These are phyloP conservation scores for Nephotettix cincticeps DNA, from an alignment of 1,140 invertebrate genomes.

Conservation along the genomic window DNA sequence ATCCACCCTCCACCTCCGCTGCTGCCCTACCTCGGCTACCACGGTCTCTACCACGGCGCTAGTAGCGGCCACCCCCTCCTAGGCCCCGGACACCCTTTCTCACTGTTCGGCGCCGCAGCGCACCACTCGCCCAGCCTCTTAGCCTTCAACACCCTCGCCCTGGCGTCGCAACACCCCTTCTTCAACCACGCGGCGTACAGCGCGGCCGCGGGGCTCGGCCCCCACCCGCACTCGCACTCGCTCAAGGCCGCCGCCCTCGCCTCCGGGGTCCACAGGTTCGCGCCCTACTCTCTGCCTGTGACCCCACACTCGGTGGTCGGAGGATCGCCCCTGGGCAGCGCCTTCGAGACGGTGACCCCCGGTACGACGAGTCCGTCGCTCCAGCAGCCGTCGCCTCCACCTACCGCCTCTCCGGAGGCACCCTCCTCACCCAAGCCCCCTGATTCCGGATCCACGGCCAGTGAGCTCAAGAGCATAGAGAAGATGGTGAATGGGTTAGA, in stretches of 20 bases:
- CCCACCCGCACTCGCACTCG: conserved; percentile 53
- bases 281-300: conserved; percentile 77
- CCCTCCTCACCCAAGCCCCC: conserved; percentile 25
- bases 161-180: conserved; percentile 76
- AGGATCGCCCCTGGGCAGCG: conserved; percentile 65
- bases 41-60: conserved; percentile 71
- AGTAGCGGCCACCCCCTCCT: conserved; percentile 58
- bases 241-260: conserved; percentile 49
- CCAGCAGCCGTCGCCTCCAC: conserved; percentile 43
- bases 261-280: conserved; percentile 67
- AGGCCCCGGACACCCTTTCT: conserved; percentile 52
- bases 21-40: conserved; percentile 84
- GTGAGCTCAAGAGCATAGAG: conserved; percentile 92
- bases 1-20: conserved; percentile 79
- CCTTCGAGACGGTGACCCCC: conserved; percentile 82
- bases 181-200: conserved; percentile 62
- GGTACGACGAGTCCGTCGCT: conserved; percentile 58
- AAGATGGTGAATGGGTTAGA: conserved; percentile 95
- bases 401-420: conserved; percentile 46
- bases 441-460: conserved; percentile 40
- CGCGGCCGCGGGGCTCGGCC: conserved; percentile 51
- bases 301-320: conserved; percentile 44
- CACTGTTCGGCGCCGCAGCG: conserved; percentile 52
- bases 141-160: conserved; percentile 77
- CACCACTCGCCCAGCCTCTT: conserved; percentile 66